These are phyloP conservation scores for Heterodera schachtii DNA, from an alignment of 1,140 invertebrate species.

Conservation along the genomic window DNA sequence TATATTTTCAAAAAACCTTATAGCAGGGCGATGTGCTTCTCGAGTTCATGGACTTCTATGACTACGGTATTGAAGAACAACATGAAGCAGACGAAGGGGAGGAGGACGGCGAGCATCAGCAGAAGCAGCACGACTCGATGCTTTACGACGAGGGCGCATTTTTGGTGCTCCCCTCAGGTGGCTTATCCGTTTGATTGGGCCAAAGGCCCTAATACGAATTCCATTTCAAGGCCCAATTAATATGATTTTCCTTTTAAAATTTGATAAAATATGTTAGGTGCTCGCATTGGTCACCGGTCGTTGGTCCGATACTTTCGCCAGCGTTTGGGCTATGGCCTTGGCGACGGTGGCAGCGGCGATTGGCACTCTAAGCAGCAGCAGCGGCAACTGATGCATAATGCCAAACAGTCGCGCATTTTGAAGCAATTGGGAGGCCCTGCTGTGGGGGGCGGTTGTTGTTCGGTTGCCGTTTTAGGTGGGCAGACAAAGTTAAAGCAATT, in stretches of 20 bases:
- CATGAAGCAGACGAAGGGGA: not conserved
- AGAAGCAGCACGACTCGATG: constrained; percentile 54
- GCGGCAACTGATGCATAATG: not conserved
- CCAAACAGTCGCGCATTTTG: constrained; percentile 18
- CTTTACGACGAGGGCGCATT: constrained; percentile 79
- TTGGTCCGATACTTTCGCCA: constrained; percentile 76
- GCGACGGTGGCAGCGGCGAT: not conserved
- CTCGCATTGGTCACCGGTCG: constrained; percentile 84
- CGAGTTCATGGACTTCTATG: constrained; percentile 47
- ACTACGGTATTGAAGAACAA: constrained; percentile 27
- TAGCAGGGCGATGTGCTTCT: constrained; percentile 32
- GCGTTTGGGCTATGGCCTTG: constrained; percentile 64
- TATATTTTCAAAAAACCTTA: no score
- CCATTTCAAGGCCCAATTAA: no score
- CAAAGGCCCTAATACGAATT: no score
- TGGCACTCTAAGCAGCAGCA: not conserved
- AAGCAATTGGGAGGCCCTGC: constrained; percentile 82
- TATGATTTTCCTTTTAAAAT: no score
- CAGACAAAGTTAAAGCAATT: no score
- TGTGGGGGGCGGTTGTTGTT: constrained; percentile 32
- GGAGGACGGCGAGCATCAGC: not conserved
- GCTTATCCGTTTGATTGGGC: no score
- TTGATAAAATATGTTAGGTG: no score
- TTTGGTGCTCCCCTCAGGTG: constrained; percentile 80
- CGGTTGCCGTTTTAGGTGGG: not conserved